phyloP scores from a whole-genome alignment of 2,888 invertebrate species.

The Amblyjoppa proteus region DNA sequence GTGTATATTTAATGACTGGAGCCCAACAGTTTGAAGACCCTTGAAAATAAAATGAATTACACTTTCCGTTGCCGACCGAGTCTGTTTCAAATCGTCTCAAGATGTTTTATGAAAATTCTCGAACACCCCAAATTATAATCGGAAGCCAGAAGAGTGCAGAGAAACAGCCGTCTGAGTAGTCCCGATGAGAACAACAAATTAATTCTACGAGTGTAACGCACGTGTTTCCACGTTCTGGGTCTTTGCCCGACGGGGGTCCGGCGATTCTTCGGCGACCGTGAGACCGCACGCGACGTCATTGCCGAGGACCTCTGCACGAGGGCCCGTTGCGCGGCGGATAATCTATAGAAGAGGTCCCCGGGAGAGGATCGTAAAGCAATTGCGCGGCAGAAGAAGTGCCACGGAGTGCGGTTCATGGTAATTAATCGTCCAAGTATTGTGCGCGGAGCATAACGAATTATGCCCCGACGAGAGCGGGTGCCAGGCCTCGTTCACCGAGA shows the following conservation, averaged over 20 bases:
- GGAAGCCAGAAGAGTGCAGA: not conserved
- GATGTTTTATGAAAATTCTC: not conserved
- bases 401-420: slow-evolving; percentile 19
- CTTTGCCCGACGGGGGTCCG: slow-evolving; percentile 21
- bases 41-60: no score
- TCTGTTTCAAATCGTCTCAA: not conserved
- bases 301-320: slow-evolving; percentile 7
- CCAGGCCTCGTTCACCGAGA: slow-evolving; percentile 6
- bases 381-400: slow-evolving; percentile 18
- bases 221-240: slow-evolving; percentile 52
- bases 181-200: slow-evolving; percentile 37
- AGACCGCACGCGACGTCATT: slow-evolving; percentile 60
- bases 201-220: slow-evolving; percentile 55
- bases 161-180: not conserved
- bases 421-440: slow-evolving; percentile 54
- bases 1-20: not conserved
- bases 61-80: not conserved
- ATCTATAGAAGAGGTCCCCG: not conserved
- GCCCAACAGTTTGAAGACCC: no score
- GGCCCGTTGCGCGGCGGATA: not conserved
- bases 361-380: slow-evolving; percentile 10
- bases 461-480: slow-evolving; percentile 26
- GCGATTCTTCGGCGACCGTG: slow-evolving; percentile 47
- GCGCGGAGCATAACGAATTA: slow-evolving; percentile 57
- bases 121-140: not conserved